Evolutionary conservation across 92 coral and sea anemone genomes (phyloP).

Genomic region (Chrysogorgia sp.): DNA sequence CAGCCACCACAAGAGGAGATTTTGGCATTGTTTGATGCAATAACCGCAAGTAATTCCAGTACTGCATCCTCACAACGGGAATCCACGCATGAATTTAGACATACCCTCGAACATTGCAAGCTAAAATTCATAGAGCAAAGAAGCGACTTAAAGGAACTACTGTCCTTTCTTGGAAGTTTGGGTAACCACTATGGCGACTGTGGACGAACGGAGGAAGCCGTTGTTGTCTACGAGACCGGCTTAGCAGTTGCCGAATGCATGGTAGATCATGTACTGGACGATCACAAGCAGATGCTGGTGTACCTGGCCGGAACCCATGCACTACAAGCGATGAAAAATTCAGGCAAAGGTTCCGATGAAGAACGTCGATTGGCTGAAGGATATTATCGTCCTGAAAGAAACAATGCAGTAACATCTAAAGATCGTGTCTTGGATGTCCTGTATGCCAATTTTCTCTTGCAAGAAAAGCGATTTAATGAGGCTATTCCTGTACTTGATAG

Average conservation of each 20-base stretch:
- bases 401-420: too few species aligned
- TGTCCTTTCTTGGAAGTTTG: not conserved
- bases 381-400: not conserved
- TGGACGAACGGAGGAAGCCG: conserved; percentile 23
- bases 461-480: conserved; percentile 5
- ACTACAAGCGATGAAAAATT: not conserved
- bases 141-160: not conserved
- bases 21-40: conserved; percentile 15
- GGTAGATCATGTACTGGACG: not conserved
- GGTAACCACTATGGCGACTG: not conserved
- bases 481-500: not conserved
- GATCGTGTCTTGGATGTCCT: not conserved
- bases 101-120: conserved; percentile 22
- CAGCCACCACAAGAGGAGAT: conserved; percentile 6
- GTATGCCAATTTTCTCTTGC: conserved; percentile 18
- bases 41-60: not conserved
- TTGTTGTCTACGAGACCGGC: conserved; percentile 2
- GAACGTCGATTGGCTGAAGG: not conserved
- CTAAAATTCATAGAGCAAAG: not conserved
- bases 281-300: not conserved
- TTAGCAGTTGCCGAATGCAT: conserved; percentile 10
- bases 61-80: not conserved
- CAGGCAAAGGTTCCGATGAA: not conserved
- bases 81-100: not conserved
- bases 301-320: conserved; percentile 10